A percentile compares a stretch with the other conserved stretches of the same genome.
Evolutionary conservation across 92 coral and sea anemone species (phyloP).

Genomic region (Epizoanthus stellaris): DNA sequence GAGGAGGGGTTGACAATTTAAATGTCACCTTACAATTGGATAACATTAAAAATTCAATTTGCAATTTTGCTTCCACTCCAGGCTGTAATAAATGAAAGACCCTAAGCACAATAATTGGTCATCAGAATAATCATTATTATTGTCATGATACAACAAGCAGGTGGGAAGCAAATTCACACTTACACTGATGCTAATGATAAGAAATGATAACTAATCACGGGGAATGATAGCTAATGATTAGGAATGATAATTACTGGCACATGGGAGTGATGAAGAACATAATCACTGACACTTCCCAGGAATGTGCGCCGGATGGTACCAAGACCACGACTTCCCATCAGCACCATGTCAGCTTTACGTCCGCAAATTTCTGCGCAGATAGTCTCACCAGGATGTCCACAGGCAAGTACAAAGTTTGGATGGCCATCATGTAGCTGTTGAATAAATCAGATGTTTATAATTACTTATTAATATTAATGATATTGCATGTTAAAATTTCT

Average conservation of each 20-base stretch:
- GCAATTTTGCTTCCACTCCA: no score
- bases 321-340: slow-evolving; percentile 39
- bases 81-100: no score
- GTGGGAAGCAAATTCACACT: no score
- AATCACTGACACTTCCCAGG: slow-evolving; percentile 36
- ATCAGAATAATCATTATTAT: no score
- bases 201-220: no score
- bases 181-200: no score
- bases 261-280: slow-evolving; percentile 41
- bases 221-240: neutral
- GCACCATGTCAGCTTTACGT: neutral
- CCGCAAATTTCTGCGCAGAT: slow-evolving; percentile 1
- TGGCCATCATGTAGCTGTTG: neutral
- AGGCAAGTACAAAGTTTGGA: slow-evolving; percentile 4
- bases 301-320: slow-evolving; percentile 26
- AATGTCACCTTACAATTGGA: no score
- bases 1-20: no score
- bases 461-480: no score
- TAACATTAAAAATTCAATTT: no score
- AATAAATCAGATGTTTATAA: neutral
- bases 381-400: slow-evolving; percentile 24
- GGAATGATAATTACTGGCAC: slow-evolving; percentile 35
- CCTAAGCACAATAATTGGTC: no score
- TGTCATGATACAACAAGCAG: no score
- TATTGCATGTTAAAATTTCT: neutral